These are phyloP conservation scores for Aleiodes sp. DNA, from an alignment of 1,140 invertebrate genomes.

Conservation along the genomic window DNA sequence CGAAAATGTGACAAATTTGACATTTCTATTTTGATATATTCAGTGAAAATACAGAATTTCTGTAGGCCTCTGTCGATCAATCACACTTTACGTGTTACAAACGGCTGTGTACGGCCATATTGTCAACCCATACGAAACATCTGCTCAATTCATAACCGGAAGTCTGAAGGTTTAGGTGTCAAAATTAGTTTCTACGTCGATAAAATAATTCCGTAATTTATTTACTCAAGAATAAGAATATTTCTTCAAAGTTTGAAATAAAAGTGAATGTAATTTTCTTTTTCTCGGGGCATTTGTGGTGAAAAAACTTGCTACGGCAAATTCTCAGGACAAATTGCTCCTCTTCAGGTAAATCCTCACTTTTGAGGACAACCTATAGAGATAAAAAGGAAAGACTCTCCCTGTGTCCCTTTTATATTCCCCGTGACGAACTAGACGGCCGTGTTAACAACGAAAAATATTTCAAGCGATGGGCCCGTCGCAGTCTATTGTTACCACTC, in stretches of 20 bases:
- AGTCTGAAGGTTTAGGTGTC: conserved; percentile 1
- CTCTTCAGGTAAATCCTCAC: conserved; percentile 58
- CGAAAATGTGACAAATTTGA: not conserved
- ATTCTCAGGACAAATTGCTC: conserved; percentile 57
- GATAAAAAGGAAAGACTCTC: conserved; percentile 49
- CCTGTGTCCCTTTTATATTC: conserved; percentile 38
- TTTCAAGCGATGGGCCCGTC: conserved; percentile 44
- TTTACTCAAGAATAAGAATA: too few species aligned
- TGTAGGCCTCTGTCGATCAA: conserved; percentile 47
- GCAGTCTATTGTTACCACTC: conserved; percentile 57
- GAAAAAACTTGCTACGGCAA: conserved; percentile 11
- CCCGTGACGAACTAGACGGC: conserved; percentile 40
- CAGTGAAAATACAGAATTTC: not conserved
- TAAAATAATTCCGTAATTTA: conserved; percentile 9
- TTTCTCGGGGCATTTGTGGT: conserved; percentile 35
- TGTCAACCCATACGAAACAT: conserved; percentile 57
- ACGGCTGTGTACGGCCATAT: conserved; percentile 46
- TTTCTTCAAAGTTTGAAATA: conserved; percentile 3
- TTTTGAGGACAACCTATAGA: conserved; percentile 32
- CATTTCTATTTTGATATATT: not conserved
- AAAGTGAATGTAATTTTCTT: conserved; percentile 28
- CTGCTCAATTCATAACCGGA: conserved; percentile 43
- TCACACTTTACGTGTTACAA: conserved; percentile 41
- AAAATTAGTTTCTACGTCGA: conserved; percentile 21
- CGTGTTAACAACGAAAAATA: conserved; percentile 26